Evolutionary conservation across 2,113 vertebrate genomes (phyloP).

Genomic region (Cryptotis parvus): DNA sequence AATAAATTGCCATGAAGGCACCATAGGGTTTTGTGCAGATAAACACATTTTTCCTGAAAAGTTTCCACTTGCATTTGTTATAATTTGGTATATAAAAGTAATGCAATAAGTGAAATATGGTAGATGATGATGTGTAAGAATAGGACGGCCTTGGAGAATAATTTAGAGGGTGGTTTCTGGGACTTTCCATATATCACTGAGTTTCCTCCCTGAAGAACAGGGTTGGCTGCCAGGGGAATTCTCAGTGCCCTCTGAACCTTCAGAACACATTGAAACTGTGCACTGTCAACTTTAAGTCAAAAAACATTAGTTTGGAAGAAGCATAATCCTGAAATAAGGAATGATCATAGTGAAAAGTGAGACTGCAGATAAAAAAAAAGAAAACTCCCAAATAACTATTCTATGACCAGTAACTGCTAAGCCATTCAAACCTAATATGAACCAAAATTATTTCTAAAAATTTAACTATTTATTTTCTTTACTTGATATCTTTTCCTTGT

Average conservation of each 20-base stretch:
- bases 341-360: neutral
- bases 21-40: slow-evolving; percentile 83
- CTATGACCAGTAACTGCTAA: neutral
- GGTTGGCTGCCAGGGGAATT: neutral
- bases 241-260: neutral
- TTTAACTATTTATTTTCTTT: slow-evolving; percentile 64
- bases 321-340: slow-evolving; percentile 31
- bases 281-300: slow-evolving; percentile 31
- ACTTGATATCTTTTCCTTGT: slow-evolving; percentile 69
- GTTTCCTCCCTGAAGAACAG: neutral
- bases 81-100: slow-evolving; percentile 74
- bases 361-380: neutral
- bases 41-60: slow-evolving; percentile 87
- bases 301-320: neutral
- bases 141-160: slow-evolving; percentile 59
- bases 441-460: slow-evolving; percentile 69
- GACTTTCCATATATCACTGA: neutral
- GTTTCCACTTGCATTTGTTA: slow-evolving; percentile 84
- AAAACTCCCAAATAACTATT: neutral
- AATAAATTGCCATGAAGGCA: slow-evolving; percentile 87
- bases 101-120: slow-evolving; percentile 64
- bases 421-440: slow-evolving; percentile 49
- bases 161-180: slow-evolving; percentile 13
- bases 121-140: neutral
- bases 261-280: neutral